Evolutionary conservation across 2,888 invertebrate genomes (phyloP).

Genomic region (Marronus borbonicus): DNA sequence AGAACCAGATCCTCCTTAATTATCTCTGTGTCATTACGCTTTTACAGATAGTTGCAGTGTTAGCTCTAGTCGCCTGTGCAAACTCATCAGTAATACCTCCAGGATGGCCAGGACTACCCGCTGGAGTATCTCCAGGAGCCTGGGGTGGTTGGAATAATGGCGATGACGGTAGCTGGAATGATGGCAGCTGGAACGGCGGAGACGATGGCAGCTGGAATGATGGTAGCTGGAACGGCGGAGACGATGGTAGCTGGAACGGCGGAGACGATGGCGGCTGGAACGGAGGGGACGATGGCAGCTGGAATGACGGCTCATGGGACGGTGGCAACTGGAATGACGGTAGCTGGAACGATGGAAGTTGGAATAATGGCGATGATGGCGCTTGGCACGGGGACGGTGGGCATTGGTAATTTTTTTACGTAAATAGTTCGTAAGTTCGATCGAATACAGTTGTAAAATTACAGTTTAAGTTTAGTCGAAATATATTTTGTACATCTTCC

Average conservation of each 20-base stretch:
- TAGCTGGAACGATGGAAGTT: conserved; percentile 39
- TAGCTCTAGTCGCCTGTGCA: conserved; percentile 31
- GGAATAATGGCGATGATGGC: conserved; percentile 47
- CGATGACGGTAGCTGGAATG: conserved; percentile 43
- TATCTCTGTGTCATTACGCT: not conserved
- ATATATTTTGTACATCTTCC: not conserved
- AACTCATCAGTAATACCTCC: conserved; percentile 36
- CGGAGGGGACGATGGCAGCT: not conserved
- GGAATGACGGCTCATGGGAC: conserved; percentile 20
- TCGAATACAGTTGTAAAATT: not conserved
- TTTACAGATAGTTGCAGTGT: conserved; percentile 43
- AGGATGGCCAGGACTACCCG: conserved; percentile 58
- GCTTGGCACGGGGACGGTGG: conserved; percentile 41
- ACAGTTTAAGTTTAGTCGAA: not conserved
- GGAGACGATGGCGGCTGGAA: conserved; percentile 42
- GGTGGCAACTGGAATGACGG: conserved; percentile 40
- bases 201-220: conserved; percentile 46
- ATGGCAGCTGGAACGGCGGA: conserved; percentile 25
- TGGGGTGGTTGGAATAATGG: conserved; percentile 38
- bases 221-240: conserved; percentile 43
- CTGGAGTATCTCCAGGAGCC: conserved; percentile 33
- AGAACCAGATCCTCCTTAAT: too few relatives aligned
- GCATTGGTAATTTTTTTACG: conserved; percentile 40
- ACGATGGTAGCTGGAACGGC: conserved; percentile 46
- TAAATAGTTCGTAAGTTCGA: conserved; percentile 6